Evolutionary conservation across 2,797 vertebrate species (phyloP), one percentile per base, ranked within the genome.

Genomic region (Lophius americanus): DNA sequence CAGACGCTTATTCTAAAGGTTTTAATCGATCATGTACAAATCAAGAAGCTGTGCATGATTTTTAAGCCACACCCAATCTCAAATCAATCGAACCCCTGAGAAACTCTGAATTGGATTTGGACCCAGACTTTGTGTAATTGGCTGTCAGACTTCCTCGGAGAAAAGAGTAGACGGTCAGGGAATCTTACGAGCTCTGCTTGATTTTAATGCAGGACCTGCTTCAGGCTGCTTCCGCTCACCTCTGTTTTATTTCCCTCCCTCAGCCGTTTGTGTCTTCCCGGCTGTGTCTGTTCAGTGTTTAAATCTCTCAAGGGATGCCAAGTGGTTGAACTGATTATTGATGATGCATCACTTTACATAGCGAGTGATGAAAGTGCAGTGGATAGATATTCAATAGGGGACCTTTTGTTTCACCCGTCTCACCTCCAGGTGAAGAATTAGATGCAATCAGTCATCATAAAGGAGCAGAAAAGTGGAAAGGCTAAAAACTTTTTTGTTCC

Each of bases 271-370:
- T 13, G 41, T 23, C 60, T 76, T 65, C 57, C 62, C 23, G 62
- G 53, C 70, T 66, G 67, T 56, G 55, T 56, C 59, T 42, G 52
- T 65, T n/a, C 60, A 50, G 64, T 61, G 55, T 73, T 75, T 75
- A 13, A 39, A 70, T 59, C 68, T 72, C 70, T 3, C 64, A 67
- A 61, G 48, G 52, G 32, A 35, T 14, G 69, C 56, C 4, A 0
- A 8, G 75, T 78, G 33, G 65, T 64, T 12, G 68, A 37, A 58
- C 75, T 85, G 83, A 85, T 84, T 84, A 66, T 61, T 44, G 72
- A 80, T 78, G 78, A 84, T 85, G 83, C 84, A 86, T 83, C 69
- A 46, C 78, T 81, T 75, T 59, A 67, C 73, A 79, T 59, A 43
- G 69, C 48, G 9, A 66, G 78, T 32, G 51, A 55, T 23, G 49